A percentile compares a stretch with the other conserved stretches of the same genome.
Conservation (phyloP, 2,888 invertebrate genomes). For the Harmothoe impar region DNA sequence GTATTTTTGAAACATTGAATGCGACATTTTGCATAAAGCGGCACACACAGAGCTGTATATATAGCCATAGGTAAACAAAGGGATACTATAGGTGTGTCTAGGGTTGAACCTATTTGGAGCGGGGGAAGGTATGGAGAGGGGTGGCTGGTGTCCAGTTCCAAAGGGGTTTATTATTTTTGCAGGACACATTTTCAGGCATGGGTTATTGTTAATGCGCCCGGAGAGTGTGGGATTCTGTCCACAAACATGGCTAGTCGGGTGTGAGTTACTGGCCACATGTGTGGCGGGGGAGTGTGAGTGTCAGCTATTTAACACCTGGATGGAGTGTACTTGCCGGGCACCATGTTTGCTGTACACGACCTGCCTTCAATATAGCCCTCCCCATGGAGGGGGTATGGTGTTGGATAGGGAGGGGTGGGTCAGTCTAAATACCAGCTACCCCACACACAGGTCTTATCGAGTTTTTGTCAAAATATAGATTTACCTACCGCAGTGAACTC, state of each 20-base stretch:
- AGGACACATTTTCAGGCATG: neutral
- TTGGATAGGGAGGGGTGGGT: neutral
- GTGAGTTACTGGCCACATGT: neutral
- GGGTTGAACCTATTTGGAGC: too few species aligned
- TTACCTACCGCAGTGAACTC: neutral
- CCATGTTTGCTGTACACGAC: neutral
- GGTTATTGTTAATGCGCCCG: slow-evolving; percentile 12
- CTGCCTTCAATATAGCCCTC: neutral
- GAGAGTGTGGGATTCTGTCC: neutral
- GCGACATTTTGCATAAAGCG: too few species aligned
- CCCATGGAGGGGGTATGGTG: neutral
- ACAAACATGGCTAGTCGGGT: neutral
- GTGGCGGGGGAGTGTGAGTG: neutral
- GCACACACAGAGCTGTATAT: too few species aligned
- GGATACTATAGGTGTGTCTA: too few species aligned
- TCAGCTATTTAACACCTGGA: slow-evolving; percentile 32
- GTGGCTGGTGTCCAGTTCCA: slow-evolving; percentile 16
- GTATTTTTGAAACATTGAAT: too few species aligned
- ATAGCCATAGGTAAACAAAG: too few species aligned
- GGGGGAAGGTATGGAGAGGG: neutral
- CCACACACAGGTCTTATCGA: neutral
- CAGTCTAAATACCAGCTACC: neutral
- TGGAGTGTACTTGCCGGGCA: neutral
- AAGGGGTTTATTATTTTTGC: slow-evolving; percentile 39
- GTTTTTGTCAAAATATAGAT: slow-evolving; percentile 14